phyloP scores from a whole-genome alignment of 2,113 vertebrate species.

The Neodontobutis hainanensis region DNA sequence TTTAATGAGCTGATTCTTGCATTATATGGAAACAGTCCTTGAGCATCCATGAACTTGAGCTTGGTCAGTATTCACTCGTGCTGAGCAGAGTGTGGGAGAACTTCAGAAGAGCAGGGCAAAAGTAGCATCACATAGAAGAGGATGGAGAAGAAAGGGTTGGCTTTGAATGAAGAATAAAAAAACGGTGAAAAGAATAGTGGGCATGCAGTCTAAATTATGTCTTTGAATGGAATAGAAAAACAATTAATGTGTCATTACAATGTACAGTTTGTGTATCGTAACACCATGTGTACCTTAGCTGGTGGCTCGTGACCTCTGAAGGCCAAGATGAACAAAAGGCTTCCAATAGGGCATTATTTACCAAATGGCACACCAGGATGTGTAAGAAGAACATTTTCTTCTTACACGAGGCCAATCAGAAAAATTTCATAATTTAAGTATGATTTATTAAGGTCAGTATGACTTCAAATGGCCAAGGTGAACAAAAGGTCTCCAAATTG shows the following conservation, averaged over 20 bases:
- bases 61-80: not conserved
- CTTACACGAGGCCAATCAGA: not conserved
- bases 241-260: no score
- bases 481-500: not conserved
- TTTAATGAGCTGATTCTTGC: not conserved
- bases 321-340: not conserved
- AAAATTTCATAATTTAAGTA: not conserved
- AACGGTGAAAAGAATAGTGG: not conserved
- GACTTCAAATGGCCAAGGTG: not conserved
- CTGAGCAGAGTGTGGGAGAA: slow-evolving; percentile 25
- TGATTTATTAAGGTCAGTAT: not conserved
- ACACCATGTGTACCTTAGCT: no score
- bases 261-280: no score
- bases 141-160: slow-evolving; percentile 5
- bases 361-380: not conserved
- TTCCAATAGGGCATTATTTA: not conserved
- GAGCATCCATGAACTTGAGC: not conserved
- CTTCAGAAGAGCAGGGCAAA: slow-evolving; percentile 8
- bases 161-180: not conserved
- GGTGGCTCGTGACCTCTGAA: not conserved
- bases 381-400: not conserved
- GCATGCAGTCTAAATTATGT: no score
- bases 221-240: no score
- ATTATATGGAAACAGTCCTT: not conserved
- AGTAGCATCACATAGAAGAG: not conserved